Base-by-base conservation (phyloP, 2,113 vertebrate species). In the Dicentrarchus labrax region DNA sequence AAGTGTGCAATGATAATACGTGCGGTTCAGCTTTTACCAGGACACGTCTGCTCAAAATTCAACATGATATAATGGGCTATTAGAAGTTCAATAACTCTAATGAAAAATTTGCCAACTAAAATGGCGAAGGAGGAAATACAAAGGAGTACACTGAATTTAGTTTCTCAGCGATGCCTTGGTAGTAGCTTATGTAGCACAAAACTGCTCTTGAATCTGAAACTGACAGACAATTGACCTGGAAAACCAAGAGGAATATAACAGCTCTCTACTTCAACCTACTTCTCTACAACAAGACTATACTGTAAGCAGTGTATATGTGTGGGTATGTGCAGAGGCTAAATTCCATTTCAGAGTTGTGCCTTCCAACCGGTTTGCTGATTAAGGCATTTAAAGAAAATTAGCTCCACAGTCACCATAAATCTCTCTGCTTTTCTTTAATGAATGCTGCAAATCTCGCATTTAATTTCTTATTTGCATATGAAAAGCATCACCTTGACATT, bases 321-420 rank as follows among this genome's bases (percentile, higher is more conserved):
- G 45, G 78, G 19, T 43, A 12, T 61, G 45, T 69, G 67, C 70
- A 48, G 43, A 45, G 43, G 76, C 59, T 45, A 83, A 69, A 64
- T 71, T 83, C 65, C 56, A 82, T 86, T 76, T 69, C 60, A 69
- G 47, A 89, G 72, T 73, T 77, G 62, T 81, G 73, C 64, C 78
- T 90, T 81, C 53, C 77, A 76, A 81, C 82, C 43, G 12, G 78
- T 86, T 80, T 82, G 64, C 87, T 91, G 87, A 92, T 93, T 88
- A 90, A 90, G 77, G 89, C 68, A 89, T 91, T 92, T 85, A 86
- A 86, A 80, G 76, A 78, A 90, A 93, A 91, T 90, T 83, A 90
- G 76, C 83, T 69, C 53, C 78, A 43, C 82, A 83, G 87, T 38
- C 73, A 78, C 71, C 62, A 68, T 85, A 79, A 83, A 91, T 90